Conservation (phyloP, 2,113 vertebrate species). For the Vombatus ursinus region DNA sequence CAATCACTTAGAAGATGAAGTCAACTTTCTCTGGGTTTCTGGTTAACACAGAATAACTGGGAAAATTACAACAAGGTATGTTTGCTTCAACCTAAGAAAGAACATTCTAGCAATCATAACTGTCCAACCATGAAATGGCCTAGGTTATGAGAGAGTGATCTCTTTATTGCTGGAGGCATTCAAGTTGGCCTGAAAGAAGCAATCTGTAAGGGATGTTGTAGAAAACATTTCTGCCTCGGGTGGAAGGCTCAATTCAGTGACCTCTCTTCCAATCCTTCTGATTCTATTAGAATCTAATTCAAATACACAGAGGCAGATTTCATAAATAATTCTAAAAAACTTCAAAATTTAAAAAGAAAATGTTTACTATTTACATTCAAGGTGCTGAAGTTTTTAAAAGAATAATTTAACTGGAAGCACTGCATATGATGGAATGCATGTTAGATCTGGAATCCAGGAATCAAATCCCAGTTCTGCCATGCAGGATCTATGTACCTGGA, state of each 20-base stretch:
- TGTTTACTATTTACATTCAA: neutral
- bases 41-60: neutral
- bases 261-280: neutral
- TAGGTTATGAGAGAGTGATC: neutral
- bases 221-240: neutral
- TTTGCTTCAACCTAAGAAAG: neutral
- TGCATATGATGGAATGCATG: neutral
- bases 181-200: neutral
- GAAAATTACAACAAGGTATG: neutral
- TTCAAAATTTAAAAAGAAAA: neutral
- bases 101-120: neutral
- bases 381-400: neutral
- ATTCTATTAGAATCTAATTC: neutral
- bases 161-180: neutral
- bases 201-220: neutral
- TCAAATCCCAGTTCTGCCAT: neutral
- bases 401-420: neutral
- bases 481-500: neutral
- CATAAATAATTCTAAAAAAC: neutral
- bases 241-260: neutral
- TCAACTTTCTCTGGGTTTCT: neutral
- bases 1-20: neutral
- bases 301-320: neutral
- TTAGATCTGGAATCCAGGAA: neutral
- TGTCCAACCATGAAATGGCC: neutral